phyloP scores from a whole-genome alignment of 2,113 vertebrate genomes.

The Oxygymnocypris stewartii region DNA sequence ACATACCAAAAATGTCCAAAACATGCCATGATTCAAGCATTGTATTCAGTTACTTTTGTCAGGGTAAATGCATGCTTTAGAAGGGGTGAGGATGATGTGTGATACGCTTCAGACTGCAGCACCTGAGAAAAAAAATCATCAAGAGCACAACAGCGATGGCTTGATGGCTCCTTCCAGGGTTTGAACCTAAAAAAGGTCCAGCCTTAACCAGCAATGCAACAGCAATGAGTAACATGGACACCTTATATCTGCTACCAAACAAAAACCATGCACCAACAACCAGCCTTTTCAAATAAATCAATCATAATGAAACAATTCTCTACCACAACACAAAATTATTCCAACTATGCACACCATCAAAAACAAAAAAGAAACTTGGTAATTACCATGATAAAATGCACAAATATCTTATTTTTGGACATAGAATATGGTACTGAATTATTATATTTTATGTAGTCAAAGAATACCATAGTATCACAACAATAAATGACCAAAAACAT shows the following conservation, averaged over 20 bases:
- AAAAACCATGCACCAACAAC: not conserved
- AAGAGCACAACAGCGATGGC: not conserved
- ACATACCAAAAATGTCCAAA: not conserved
- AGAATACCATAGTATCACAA: not conserved
- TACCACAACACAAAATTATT: not conserved
- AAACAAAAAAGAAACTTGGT: not conserved
- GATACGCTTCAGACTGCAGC: not conserved
- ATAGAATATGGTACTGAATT: not conserved
- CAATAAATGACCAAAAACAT: not conserved
- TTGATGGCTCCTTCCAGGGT: not conserved
- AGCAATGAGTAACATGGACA: not conserved
- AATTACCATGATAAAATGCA: not conserved
- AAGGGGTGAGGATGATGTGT: not conserved
- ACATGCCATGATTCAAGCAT: not conserved
- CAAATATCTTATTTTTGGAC: not conserved
- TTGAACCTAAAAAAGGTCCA: not conserved
- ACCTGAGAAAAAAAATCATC: conserved; percentile 22
- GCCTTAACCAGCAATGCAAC: not conserved
- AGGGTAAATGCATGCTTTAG: not conserved
- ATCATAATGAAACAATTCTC: not conserved
- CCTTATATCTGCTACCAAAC: not conserved
- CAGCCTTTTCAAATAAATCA: not conserved
- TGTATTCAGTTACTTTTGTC: not conserved
- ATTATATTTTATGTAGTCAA: not conserved
- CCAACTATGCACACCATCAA: not conserved